Evolutionary conservation across 2,113 vertebrate species (phyloP), one percentile per base, ranked within the genome.

Genomic region (Camelus bactrianus): DNA sequence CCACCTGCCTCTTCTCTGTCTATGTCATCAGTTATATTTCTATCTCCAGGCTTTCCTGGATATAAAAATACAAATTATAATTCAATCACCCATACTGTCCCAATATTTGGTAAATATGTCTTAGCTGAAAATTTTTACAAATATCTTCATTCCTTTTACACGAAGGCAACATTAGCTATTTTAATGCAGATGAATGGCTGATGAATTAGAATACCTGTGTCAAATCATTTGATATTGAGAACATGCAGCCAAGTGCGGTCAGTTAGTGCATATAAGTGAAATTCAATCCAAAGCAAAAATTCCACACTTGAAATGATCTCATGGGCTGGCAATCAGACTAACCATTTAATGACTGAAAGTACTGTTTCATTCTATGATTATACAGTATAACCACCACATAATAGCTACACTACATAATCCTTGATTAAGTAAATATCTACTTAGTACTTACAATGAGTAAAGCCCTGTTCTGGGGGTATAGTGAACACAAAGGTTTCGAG

Each of bases 211-310:
- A 76, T 92, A 70, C 67, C 84, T 58, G 65, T 30, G 20, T 80
- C 77, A 92, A 48, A 97, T 92, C 30, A 92, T 65, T 81, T 93
- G 46, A 42, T 93, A 65, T 4, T 76, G 65, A 89, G 15, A 56
- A 67, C 73, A 83, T 35, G 50, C 17, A 69, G 15, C 28, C 42
- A 67, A 42, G 6, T 52, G 32, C 56, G 35, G 26, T 82, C 79
- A 95, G 69, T 92, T 89, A 76, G 8, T 32, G 22, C 26, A 73
- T 54, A 42, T 11, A 81, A 81, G 48, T 93, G 28, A 58, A 93
- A 96, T 90, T 92, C n/a, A 89, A 88, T 60, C 15, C 16, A n/a
- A 83, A 75, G 46, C 56, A 83, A 77, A 83, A 93, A 48, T 48
- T 2, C n/a, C 26, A 64, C 26, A 50, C 12, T 89, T 93, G 24